These are phyloP conservation scores for Isoperla grammatica DNA, from an alignment of 2,888 invertebrate genomes.

Conservation along the genomic window DNA sequence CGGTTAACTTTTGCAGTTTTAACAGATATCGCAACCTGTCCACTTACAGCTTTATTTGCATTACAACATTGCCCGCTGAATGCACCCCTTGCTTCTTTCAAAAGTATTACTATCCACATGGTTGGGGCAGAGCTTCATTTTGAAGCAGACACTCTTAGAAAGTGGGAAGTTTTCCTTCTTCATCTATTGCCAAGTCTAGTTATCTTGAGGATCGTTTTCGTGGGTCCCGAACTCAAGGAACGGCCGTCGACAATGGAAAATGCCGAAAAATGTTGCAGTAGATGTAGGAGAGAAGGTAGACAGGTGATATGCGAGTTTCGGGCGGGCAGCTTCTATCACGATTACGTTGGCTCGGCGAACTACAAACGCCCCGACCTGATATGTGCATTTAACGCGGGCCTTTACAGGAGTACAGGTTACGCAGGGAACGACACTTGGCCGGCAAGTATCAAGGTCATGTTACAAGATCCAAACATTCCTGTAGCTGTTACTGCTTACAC, in stretches of 20 bases:
- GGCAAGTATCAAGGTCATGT: slow-evolving; percentile 53
- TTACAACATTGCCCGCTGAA: slow-evolving; percentile 39
- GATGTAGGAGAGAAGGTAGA: slow-evolving; percentile 23
- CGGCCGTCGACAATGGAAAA: background rate
- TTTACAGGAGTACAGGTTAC: slow-evolving; percentile 61
- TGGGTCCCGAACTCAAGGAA: slow-evolving; percentile 56
- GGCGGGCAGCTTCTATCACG: slow-evolving; percentile 41
- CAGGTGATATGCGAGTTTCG: slow-evolving; percentile 29
- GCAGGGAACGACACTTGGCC: slow-evolving; percentile 62
- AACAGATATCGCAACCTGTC: slow-evolving; percentile 36
- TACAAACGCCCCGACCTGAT: slow-evolving; percentile 44
- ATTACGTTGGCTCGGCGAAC: slow-evolving; percentile 33
- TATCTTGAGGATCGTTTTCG: slow-evolving; percentile 53
- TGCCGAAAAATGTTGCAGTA: slow-evolving; percentile 20
- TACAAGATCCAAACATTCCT: slow-evolving; percentile 50
- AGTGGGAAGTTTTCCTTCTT: slow-evolving; percentile 66
- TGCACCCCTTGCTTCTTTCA: slow-evolving; percentile 30
- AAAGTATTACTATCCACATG: slow-evolving; percentile 46
- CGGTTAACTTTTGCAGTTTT: slow-evolving; percentile 27
- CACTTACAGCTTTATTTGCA: slow-evolving; percentile 34
- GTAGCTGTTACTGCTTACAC: slow-evolving; percentile 64
- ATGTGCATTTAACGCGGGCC: slow-evolving; percentile 66
- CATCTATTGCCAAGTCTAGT: slow-evolving; percentile 56
- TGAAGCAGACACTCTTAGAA: slow-evolving; percentile 60
- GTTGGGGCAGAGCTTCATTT: slow-evolving; percentile 67